phyloP scores from a whole-genome alignment of 2,888 invertebrate species.

The Mactromeris polynyma region DNA sequence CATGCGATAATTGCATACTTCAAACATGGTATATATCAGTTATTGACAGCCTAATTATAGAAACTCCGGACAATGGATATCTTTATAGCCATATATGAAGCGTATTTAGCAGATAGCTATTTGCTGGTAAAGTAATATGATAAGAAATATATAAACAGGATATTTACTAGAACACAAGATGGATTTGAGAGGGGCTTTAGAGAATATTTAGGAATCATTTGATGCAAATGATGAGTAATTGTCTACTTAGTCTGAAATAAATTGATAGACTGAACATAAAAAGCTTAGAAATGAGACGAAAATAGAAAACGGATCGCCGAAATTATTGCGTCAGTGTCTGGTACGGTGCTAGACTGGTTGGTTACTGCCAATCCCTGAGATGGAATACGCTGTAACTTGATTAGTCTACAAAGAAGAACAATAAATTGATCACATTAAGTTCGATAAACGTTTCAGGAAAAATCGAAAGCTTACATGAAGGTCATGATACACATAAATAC shows the following conservation, averaged over 20 bases:
- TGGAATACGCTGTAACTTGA: neutral
- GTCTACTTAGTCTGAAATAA: neutral
- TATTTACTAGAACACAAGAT: neutral
- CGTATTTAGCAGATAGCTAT: neutral
- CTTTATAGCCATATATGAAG: neutral
- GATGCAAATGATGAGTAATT: neutral
- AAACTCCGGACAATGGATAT: slow-evolving; percentile 30
- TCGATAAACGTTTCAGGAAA: neutral
- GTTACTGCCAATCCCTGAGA: neutral
- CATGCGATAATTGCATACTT: slow-evolving; percentile 38
- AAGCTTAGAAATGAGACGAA: neutral
- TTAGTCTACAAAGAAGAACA: neutral
- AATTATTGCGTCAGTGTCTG: neutral
- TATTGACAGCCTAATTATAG: slow-evolving; percentile 19
- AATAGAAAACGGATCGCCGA: neutral
- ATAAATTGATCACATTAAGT: neutral
- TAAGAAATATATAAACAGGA: neutral
- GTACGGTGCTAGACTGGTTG: neutral
- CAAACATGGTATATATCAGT: slow-evolving; percentile 32
- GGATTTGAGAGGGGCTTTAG: neutral
- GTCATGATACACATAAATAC: too few species aligned
- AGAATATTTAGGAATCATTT: neutral
- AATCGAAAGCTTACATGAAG: neutral
- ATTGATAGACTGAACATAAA: neutral
- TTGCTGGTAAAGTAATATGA: neutral